phyloP scores from a whole-genome alignment of 2,113 vertebrate species.

The Ondatra zibethicus region DNA sequence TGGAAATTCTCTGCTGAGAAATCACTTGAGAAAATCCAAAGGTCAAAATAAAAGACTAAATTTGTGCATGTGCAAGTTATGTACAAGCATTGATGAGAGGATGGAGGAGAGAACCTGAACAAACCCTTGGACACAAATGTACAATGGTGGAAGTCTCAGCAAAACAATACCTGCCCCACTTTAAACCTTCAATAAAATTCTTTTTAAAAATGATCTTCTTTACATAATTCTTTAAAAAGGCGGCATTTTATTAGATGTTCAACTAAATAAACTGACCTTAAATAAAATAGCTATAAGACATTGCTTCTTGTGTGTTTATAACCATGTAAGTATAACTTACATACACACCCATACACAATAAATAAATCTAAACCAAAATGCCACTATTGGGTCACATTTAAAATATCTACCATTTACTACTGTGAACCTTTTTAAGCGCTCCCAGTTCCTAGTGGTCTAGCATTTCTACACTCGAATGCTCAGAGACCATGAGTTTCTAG shows the following conservation, averaged over 20 bases:
- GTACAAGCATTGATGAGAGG: too few relatives aligned
- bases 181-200: neutral
- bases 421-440: neutral
- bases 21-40: neutral
- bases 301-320: neutral
- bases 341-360: neutral
- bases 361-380: neutral
- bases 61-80: neutral
- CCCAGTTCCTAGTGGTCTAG: neutral
- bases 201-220: neutral
- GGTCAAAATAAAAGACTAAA: neutral
- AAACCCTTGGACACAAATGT: neutral
- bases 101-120: neutral
- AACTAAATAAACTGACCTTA: neutral
- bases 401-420: neutral
- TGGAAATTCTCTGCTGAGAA: neutral
- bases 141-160: neutral
- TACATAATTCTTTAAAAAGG: neutral
- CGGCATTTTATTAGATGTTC: neutral
- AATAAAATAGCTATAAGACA: neutral
- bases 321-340: neutral
- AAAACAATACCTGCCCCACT: too few relatives aligned
- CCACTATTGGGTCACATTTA: neutral
- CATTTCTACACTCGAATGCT: slow-evolving; percentile 25
- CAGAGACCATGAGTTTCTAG: slow-evolving; percentile 20